Base-by-base conservation (phyloP, 2,797 vertebrate genomes). In the Bradypodion ventrale region DNA sequence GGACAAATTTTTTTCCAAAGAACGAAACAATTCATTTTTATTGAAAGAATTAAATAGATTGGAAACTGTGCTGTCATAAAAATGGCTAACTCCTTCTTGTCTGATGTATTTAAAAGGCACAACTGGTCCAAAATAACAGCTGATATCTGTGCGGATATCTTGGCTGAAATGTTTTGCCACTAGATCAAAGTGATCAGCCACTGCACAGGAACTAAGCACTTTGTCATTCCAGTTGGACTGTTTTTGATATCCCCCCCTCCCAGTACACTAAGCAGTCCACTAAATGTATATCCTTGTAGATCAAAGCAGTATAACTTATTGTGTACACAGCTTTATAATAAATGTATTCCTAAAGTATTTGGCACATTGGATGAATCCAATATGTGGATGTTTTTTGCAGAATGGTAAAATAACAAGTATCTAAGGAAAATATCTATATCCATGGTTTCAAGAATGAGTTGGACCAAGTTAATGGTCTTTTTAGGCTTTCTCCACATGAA, bases 41-140 rank as follows among this genome's bases (percentile, higher is more conserved):
- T 88, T 87, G 82, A 83, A 91, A 89, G 83, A 59, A 63, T 88
- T 84, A 40, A 87, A 88, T 86, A 83, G 65, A 72, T 85, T 78
- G 79, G 52, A 87, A 84, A 89, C 88, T 80, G 42, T 7, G 44
- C 76, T 87, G 69, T 74, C 44, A 0, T 79, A 85, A 89, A 93
- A 78, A 70, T 87, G 83, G 60, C 35, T 27, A 19, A 46, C 87
- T 87, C 46, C 83, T 78, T 80, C 1, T 87, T 82, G 63, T 68
- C 78, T 80, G 75, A 10, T 82, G 0, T 72, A 56, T 89, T 89
- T 87, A 89, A 0, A 85, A 87, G 89, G 88, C 80, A 56, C 74
- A 62, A 77, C 49, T 72, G 1, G 85, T 80, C 82, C 49, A 84
- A 89, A 88, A 82, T 85, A 87, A 75, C 0, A 0, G 79, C 69